Percentiles rank a stretch among this genome's conserved stretches.
phyloP scores from a whole-genome alignment of 2,888 invertebrate species.

The Scelioninae gen. 1 region DNA sequence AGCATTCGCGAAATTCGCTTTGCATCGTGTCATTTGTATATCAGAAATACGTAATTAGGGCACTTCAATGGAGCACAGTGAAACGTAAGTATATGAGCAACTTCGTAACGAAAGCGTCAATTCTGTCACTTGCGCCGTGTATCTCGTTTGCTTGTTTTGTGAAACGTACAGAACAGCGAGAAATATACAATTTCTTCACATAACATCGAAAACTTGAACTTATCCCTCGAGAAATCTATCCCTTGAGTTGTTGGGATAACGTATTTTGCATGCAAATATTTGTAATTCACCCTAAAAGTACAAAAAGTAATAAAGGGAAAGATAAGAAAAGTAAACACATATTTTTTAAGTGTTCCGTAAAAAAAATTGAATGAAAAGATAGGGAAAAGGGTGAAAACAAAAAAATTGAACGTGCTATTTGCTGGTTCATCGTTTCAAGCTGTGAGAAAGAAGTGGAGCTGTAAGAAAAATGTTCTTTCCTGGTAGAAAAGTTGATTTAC shows the following conservation, averaged over 20 bases:
- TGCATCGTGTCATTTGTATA: constrained; percentile 1
- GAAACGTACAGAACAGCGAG: constrained; percentile 23
- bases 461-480: constrained; percentile 1
- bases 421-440: neutral
- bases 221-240: constrained; percentile 62
- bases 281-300: constrained; percentile 39
- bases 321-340: constrained; percentile 15
- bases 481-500: neutral
- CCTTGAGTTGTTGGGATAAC: constrained; percentile 42
- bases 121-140: constrained; percentile 21
- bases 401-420: constrained; percentile 20
- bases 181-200: constrained; percentile 60
- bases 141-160: constrained; percentile 29
- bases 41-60: constrained; percentile 13
- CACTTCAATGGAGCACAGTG: constrained; percentile 10
- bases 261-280: constrained; percentile 61
- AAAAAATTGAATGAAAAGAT: constrained; percentile 3
- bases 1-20: neutral
- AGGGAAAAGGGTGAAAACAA: neutral
- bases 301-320: constrained; percentile 23
- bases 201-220: constrained; percentile 56
- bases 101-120: constrained; percentile 28
- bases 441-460: neutral
- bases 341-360: constrained; percentile 13
- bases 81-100: constrained; percentile 10